phyloP scores from a whole-genome alignment of 2,888 invertebrate genomes.

The Hemaris fuciformis region DNA sequence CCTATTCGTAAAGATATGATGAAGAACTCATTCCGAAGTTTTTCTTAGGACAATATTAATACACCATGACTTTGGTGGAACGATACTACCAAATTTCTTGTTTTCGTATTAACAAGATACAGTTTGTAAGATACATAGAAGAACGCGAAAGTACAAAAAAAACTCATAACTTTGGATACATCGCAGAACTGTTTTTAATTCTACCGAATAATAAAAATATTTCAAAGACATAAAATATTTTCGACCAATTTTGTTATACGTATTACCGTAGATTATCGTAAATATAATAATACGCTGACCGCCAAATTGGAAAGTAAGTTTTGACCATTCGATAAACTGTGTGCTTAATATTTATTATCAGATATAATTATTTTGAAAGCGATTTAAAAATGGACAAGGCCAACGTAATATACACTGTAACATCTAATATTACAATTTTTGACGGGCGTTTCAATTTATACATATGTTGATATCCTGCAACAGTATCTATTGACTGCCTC shows the following conservation, averaged over 20 bases:
- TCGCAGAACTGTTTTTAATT: neutral
- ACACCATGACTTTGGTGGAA: no score
- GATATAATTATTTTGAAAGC: slow-evolving; percentile 17
- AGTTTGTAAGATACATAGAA: no score
- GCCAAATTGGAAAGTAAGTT: slow-evolving; percentile 23
- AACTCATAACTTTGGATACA: no score
- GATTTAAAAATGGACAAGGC: slow-evolving; percentile 15
- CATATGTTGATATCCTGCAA: no score
- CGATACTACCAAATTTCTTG: no score
- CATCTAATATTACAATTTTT: neutral
- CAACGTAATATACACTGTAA: neutral
- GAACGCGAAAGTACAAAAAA: no score
- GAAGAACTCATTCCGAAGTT: no score
- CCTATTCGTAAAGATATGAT: no score
- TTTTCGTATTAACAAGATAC: no score
- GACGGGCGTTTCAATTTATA: no score
- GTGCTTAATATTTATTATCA: slow-evolving; percentile 8
- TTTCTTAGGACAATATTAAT: no score
- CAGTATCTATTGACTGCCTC: no score
- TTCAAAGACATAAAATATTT: neutral
- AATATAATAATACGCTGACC: slow-evolving; percentile 10
- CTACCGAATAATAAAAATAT: neutral
- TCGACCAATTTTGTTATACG: neutral
- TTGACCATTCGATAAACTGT: neutral
- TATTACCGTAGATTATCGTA: slow-evolving; percentile 3